Evolutionary conservation across 2,888 invertebrate species (phyloP).

Genomic region (Nemapogon koenigi): DNA sequence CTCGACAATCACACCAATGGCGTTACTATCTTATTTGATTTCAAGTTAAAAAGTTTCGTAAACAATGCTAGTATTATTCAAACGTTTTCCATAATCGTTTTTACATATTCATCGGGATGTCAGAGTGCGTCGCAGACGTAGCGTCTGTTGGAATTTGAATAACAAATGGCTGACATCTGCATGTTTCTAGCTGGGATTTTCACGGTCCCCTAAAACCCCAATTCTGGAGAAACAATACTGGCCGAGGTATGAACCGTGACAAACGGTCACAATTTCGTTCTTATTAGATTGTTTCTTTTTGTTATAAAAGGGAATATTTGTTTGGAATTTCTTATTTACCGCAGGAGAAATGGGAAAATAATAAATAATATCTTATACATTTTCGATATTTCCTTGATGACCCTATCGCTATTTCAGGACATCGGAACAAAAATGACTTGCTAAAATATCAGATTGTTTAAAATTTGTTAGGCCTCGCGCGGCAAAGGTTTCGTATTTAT

Average conservation of each 20-base stretch:
- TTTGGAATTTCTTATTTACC: neutral
- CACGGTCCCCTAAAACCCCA: conserved; percentile 31
- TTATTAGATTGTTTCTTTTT: conserved; percentile 10
- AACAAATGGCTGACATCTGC: conserved; percentile 59
- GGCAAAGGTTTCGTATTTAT: too few species aligned
- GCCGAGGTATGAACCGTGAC: conserved; percentile 23
- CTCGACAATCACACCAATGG: too few species aligned
- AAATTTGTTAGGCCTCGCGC: too few species aligned
- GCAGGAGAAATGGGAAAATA: neutral
- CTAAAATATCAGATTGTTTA: too few species aligned
- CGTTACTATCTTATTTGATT: neutral
- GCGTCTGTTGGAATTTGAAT: conserved; percentile 54
- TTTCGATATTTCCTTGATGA: too few species aligned
- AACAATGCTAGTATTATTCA: conserved; percentile 24
- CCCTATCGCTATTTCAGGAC: too few species aligned
- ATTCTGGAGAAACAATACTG: conserved; percentile 30
- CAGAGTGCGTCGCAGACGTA: conserved; percentile 53
- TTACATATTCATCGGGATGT: conserved; percentile 59
- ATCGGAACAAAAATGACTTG: too few species aligned
- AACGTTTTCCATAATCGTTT: conserved; percentile 56
- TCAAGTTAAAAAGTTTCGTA: conserved; percentile 8
- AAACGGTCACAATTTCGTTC: conserved; percentile 19
- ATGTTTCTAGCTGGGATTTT: conserved; percentile 35
- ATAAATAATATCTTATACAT: neutral
- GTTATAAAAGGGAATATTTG: neutral